These are phyloP conservation scores for Euleptes europaea DNA, from an alignment of 2,113 vertebrate species.

Conservation along the genomic window DNA sequence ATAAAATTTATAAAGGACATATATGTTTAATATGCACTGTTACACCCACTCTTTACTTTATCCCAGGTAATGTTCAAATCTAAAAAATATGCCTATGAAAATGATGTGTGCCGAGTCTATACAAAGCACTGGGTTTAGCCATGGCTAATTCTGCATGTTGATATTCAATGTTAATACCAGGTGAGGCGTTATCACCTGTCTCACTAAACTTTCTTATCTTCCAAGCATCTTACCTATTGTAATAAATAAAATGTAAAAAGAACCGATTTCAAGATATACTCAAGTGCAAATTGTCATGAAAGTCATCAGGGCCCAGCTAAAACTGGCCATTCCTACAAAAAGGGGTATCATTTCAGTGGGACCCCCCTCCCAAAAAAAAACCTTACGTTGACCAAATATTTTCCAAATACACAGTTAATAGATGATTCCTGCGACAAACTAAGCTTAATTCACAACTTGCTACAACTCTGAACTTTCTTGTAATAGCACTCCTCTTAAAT, in stretches of 20 bases:
- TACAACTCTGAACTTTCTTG: slow-evolving; percentile 9
- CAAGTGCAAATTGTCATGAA: no score
- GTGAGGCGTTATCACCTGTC: not conserved
- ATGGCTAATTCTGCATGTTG: not conserved
- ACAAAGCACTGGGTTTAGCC: no score
- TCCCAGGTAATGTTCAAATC: not conserved
- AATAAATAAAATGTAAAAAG: not conserved
- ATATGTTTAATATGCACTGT: slow-evolving; percentile 36
- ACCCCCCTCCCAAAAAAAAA: not conserved
- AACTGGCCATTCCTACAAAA: slow-evolving; percentile 8
- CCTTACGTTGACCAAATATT: slow-evolving; percentile 30
- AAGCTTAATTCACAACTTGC: not conserved
- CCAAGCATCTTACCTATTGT: not conserved
- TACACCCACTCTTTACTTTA: slow-evolving; percentile 39
- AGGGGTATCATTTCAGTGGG: not conserved
- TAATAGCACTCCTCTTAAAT: not conserved
- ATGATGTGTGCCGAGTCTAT: no score
- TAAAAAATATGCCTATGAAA: not conserved
- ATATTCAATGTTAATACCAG: not conserved
- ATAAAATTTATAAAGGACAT: slow-evolving; percentile 34
- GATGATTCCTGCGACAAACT: slow-evolving; percentile 6
- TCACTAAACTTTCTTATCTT: not conserved
- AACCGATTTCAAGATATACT: not conserved
- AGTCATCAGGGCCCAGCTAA: no score
- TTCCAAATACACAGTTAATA: not conserved